Percentiles rank a stretch among this genome's conserved stretches.
Conservation (phyloP, 2,888 invertebrate genomes). For the Tethea ocularis region DNA sequence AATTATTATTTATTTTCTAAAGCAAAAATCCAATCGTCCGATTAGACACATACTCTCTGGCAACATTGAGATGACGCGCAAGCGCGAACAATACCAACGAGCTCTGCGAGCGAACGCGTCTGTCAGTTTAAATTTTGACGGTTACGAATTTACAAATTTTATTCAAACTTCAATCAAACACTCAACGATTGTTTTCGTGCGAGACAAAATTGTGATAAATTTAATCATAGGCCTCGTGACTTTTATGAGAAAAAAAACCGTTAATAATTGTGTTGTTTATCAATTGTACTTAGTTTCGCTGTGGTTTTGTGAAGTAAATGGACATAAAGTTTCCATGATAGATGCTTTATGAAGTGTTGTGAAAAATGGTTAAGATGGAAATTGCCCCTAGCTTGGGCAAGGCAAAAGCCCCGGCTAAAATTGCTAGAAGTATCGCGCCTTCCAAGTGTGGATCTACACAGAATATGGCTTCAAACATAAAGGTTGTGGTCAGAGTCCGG, state of each 20-base stretch:
- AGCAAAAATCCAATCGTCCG: neutral
- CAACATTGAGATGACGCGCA: neutral
- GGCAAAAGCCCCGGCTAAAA: conserved; percentile 25
- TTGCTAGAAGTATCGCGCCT: conserved; percentile 44
- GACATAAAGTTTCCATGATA: conserved; percentile 32
- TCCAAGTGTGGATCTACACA: conserved; percentile 73
- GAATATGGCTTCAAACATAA: conserved; percentile 85
- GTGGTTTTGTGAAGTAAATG: conserved; percentile 10
- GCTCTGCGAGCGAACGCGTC: conserved; percentile 17
- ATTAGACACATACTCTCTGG: neutral
- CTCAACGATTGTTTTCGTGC: conserved; percentile 26
- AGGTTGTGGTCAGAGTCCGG: conserved; percentile 93
- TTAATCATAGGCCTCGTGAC: conserved; percentile 30
- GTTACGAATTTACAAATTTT: conserved; percentile 32
- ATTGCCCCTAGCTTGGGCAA: conserved; percentile 36
- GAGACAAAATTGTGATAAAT: conserved; percentile 23
- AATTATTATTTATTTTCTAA: no score
- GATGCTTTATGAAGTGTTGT: conserved; percentile 20
- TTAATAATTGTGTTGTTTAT: conserved; percentile 24
- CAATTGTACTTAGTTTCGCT: conserved; percentile 21
- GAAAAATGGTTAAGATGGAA: conserved; percentile 62
- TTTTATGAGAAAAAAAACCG: conserved; percentile 29
- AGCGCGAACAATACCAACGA: neutral
- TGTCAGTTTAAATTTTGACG: conserved; percentile 51
- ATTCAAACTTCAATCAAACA: conserved; percentile 36